Conservation (phyloP, 1,140 invertebrate species). For the Armadillidium nasatum region DNA sequence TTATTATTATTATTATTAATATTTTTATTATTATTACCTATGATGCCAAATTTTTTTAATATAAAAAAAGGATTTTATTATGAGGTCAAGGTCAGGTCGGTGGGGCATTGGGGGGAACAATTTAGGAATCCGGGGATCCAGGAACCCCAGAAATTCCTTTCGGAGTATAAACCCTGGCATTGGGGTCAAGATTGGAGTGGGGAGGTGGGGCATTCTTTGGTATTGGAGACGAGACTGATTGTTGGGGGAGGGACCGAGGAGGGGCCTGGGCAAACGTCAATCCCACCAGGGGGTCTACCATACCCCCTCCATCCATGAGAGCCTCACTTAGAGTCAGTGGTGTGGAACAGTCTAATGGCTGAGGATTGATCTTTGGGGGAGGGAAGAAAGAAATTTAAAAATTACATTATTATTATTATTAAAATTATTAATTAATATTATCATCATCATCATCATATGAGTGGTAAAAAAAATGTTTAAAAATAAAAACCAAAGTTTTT, state of each 20-base stretch:
- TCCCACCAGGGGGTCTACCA: constrained; percentile 16
- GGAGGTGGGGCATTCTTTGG: constrained; percentile 44
- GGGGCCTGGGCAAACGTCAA: constrained; percentile 31
- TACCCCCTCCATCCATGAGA: background rate
- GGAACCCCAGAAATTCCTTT: constrained; percentile 52
- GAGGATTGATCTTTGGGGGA: no score
- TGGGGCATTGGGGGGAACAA: background rate
- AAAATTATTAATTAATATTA: no score
- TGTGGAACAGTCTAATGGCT: background rate
- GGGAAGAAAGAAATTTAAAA: no score
- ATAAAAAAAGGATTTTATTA: background rate
- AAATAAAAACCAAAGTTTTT: no score
- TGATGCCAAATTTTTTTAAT: background rate
- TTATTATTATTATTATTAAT: no score
- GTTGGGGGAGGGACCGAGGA: constrained; percentile 39
- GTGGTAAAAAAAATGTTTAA: no score
- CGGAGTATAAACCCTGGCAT: constrained; percentile 85
- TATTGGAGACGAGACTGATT: constrained; percentile 37
- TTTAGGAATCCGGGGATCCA: constrained; percentile 25
- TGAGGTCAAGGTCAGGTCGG: background rate
- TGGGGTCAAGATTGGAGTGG: constrained; percentile 75
- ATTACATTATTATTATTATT: no score
- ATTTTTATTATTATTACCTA: background rate
- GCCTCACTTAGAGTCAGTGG: background rate
- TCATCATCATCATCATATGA: no score